A percentile compares a stretch with the other conserved stretches of the same genome.
Evolutionary conservation across 2,888 invertebrate genomes (phyloP).

Genomic region (Dorcus parallelipipedus): DNA sequence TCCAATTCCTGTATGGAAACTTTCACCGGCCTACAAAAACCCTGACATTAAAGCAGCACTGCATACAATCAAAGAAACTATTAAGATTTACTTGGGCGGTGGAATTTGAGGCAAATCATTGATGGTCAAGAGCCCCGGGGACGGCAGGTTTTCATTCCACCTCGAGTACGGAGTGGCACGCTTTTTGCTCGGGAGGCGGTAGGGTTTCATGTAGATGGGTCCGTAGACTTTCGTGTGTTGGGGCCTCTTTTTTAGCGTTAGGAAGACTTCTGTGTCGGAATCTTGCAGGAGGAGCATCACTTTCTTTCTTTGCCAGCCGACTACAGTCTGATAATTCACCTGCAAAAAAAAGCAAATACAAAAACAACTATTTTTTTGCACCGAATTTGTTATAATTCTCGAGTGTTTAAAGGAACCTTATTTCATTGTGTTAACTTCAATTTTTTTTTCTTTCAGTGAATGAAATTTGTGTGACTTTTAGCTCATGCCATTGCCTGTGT

Average conservation of each 20-base stretch:
- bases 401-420: no score
- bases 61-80: background rate
- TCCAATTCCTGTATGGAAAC: constrained; percentile 34
- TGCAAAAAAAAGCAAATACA: constrained; percentile 36
- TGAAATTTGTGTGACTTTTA: no score
- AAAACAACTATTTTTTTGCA: background rate
- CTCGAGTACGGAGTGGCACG: constrained; percentile 60
- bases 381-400: no score
- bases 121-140: constrained; percentile 62
- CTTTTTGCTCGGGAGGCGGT: constrained; percentile 69
- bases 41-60: constrained; percentile 7
- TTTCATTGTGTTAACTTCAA: no score
- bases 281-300: constrained; percentile 71
- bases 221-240: constrained; percentile 77
- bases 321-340: constrained; percentile 69
- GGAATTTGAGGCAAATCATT: constrained; percentile 58
- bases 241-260: constrained; percentile 80
- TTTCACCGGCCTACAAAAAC: constrained; percentile 29
- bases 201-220: constrained; percentile 69
- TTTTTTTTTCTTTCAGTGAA: no score
- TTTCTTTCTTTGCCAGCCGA: constrained; percentile 80
- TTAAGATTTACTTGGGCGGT: constrained; percentile 51
- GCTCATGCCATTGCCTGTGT: no score
- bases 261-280: constrained; percentile 74
- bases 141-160: constrained; percentile 68